Base-by-base conservation (phyloP, 2,113 vertebrate genomes). In the Hydropotes inermis region DNA sequence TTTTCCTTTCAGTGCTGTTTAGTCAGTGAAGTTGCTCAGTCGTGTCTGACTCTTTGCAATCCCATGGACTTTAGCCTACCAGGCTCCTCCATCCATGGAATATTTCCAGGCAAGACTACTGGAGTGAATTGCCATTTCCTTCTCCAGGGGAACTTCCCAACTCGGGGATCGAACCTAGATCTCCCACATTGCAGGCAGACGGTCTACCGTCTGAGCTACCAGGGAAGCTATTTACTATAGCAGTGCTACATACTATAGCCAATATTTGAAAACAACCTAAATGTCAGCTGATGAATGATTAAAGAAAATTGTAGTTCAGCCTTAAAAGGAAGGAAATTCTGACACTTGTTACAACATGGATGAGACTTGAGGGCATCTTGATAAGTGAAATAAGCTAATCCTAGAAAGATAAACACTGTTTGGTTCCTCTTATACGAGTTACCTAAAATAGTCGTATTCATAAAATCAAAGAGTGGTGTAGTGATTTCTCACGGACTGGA, bases 71-170 rank as follows among this genome's bases (percentile, higher is more conserved):
- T 2, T 67, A 36, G 17, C 9, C 64, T 67, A 36, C 64, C 64
- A 67, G 64, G 17, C 64, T 67, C 64, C n/a, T 67, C n/a, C n/a
- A 67, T 21, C 64, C 17, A 0, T 67, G 64, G n/a, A 67, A 21
- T 67, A 50, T 67, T 67, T 67, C 17, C n/a, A 36, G 9, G 64
- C 33, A 67, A 36, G 64, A 36, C 4, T 67, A 67, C 33, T 67
- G 64, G n/a, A 36, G n/a, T 36, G 8, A 17, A n/a, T 67, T 67
- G 33, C n/a, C 17, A 36, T 36, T 67, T 67, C n/a, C 64, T 67
- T 36, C 64, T 36, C 0, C 1, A 67, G 33, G n/a, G 64, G 8
- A 67, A 36, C 17, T 67, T 67, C n/a, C n/a, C 0, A 0, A 67
- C 4, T 17, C 4, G 9, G 64, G 17, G 64, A 36, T 36, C 0